Conservation (phyloP, 2,888 invertebrate genomes). For the Diogma glabrata region DNA sequence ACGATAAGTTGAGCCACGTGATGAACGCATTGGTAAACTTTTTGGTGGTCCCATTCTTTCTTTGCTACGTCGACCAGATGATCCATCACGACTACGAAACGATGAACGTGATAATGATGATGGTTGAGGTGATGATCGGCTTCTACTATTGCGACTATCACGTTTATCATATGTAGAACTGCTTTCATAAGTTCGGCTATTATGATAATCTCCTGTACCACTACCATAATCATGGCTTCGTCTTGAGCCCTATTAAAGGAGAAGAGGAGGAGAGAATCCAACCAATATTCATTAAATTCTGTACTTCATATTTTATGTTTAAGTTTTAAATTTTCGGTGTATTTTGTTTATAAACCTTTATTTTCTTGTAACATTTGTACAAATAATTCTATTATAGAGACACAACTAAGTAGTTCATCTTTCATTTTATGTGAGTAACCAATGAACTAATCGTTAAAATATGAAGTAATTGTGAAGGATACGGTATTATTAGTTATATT, state of each 20-base stretch:
- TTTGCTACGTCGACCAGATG: constrained; percentile 15
- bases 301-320: too few species aligned
- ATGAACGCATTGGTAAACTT: constrained; percentile 28
- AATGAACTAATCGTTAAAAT: too few species aligned
- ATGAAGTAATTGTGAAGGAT: too few species aligned
- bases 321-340: too few species aligned
- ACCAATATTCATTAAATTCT: constrained; percentile 6
- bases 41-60: constrained; percentile 34
- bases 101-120: constrained; percentile 25
- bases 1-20: constrained; percentile 26
- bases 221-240: constrained; percentile 15
- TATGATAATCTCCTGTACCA: constrained; percentile 17
- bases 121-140: constrained; percentile 23
- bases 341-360: too few species aligned
- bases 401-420: too few species aligned
- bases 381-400: too few species aligned
- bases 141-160: constrained; percentile 2
- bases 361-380: too few species aligned
- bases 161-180: constrained; percentile 8
- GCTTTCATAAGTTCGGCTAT: constrained; percentile 20
- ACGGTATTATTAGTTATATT: too few species aligned
- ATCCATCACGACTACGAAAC: constrained; percentile 19
- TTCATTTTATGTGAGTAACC: too few species aligned
- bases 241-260: constrained; percentile 23
- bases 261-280: constrained; percentile 19